phyloP scores from a whole-genome alignment of 2,797 vertebrate species.

The Oreonectes daqikongensis region DNA sequence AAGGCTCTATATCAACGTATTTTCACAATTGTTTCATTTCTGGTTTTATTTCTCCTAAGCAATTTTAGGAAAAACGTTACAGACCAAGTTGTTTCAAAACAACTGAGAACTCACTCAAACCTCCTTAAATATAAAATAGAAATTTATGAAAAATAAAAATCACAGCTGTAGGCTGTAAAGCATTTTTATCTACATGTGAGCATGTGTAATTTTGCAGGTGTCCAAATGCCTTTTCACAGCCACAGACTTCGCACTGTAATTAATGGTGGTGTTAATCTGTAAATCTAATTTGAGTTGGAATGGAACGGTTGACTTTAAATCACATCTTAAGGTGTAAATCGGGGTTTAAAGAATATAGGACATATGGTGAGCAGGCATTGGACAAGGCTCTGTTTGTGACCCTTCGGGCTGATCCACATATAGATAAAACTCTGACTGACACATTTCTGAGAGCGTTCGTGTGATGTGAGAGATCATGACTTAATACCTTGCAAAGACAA shows the following conservation, averaged over 20 bases:
- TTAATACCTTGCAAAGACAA: background rate
- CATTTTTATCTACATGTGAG: too few species aligned
- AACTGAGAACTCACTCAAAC: too few species aligned
- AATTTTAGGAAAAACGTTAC: too few species aligned
- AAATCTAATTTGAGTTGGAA: slow-evolving; percentile 65
- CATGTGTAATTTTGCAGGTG: background rate
- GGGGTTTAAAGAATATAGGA: slow-evolving; percentile 48
- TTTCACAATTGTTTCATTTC: too few species aligned
- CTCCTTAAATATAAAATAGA: too few species aligned
- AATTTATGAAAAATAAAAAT: too few species aligned
- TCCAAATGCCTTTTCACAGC: slow-evolving; percentile 31
- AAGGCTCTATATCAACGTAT: too few species aligned
- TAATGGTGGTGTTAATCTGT: slow-evolving; percentile 64
- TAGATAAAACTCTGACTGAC: slow-evolving; percentile 32
- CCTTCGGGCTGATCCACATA: slow-evolving; percentile 13
- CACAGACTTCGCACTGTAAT: slow-evolving; percentile 39
- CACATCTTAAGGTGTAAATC: slow-evolving; percentile 42
- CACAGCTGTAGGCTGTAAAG: too few species aligned
- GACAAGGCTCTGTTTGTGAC: slow-evolving; percentile 32
- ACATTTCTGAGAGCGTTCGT: slow-evolving; percentile 12
- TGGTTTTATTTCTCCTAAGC: too few species aligned
- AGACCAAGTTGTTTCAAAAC: too few species aligned
- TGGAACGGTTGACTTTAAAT: slow-evolving; percentile 52
- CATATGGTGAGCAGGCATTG: slow-evolving; percentile 63
- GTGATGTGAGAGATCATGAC: background rate